Percentiles rank a stretch among this genome's conserved stretches.
phyloP scores from a whole-genome alignment of 2,797 vertebrate species.

The Zenarchopterus dispar region DNA sequence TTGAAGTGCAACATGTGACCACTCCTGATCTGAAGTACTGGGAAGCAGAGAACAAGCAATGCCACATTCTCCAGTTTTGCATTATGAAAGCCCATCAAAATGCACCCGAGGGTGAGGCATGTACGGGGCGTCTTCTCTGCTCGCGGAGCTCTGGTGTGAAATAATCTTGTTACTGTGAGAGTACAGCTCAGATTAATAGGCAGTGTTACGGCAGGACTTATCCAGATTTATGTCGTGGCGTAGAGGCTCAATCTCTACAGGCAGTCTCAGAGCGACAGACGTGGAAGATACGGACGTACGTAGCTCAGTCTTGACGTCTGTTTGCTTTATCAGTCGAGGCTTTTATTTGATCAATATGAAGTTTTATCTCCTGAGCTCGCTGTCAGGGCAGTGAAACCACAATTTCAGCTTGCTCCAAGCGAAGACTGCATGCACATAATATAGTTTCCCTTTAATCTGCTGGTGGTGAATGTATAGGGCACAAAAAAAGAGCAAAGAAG shows the following conservation, averaged over 20 bases:
- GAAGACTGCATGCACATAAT: slow-evolving; percentile 25
- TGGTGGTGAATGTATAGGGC: slow-evolving; percentile 21
- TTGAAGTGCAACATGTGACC: slow-evolving; percentile 13
- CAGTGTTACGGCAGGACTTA: slow-evolving; percentile 59
- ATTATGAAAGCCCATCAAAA: slow-evolving; percentile 74
- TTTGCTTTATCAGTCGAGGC: slow-evolving; percentile 13
- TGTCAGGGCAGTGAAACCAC: slow-evolving; percentile 13
- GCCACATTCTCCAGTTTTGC: slow-evolving; percentile 63
- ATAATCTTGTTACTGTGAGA: slow-evolving; percentile 74
- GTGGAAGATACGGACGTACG: neutral
- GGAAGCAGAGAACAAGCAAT: slow-evolving; percentile 69
- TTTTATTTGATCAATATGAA: slow-evolving; percentile 45
- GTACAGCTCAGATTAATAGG: slow-evolving; percentile 66
- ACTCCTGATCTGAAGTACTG: slow-evolving; percentile 43
- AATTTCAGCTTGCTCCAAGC: slow-evolving; percentile 35
- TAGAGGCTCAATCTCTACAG: slow-evolving; percentile 55
- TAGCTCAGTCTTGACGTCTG: slow-evolving; percentile 32
- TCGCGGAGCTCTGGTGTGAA: slow-evolving; percentile 55
- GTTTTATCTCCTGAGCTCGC: slow-evolving; percentile 30
- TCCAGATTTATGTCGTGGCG: slow-evolving; percentile 68
- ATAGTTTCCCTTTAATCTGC: slow-evolving; percentile 42
- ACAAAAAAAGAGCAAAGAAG: slow-evolving; percentile 19
- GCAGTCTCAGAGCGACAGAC: slow-evolving; percentile 34
- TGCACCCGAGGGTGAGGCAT: slow-evolving; percentile 71
- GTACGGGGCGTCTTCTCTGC: slow-evolving; percentile 59